Base-by-base conservation (phyloP, 2,888 invertebrate genomes). In the Calliphora vomitoria region DNA sequence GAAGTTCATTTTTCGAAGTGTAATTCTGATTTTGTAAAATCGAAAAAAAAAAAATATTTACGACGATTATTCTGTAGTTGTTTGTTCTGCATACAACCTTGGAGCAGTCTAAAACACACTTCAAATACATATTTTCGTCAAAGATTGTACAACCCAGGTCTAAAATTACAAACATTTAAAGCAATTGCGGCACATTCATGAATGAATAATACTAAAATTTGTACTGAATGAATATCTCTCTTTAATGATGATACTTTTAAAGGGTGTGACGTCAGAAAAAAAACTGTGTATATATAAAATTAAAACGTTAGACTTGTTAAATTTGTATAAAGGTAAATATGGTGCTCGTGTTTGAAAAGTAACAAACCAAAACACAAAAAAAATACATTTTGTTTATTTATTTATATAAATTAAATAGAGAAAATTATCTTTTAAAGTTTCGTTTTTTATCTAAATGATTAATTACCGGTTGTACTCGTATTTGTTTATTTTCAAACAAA, bases 251-350 rank as follows among this genome's bases (percentile, higher is more conserved):
- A 35, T 55, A 38, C 31, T 35, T 74, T 47, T 66, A 41, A 69
- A 47, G 47, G 82, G 53, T 75, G 71, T 85, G 85, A 85, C 85
- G 80, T 85, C 80, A 80, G 41, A 79, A 75, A 68, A 74, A 50
- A 68, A 38, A 15, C 41, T 20, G 15, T 41, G 25, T 25, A 25
- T 25, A 38, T 41, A 55, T 50, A 15, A 55, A 68, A 71, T 80
- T 71, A 72, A 50, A 66, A n/a, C 35, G 38, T 53, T 76, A 41
- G 35, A 79, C 47, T 62, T 62, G 25, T 44, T 15, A 20, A 20
- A 20, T 64, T 38, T 38, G 11, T 58, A 44, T 44, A 44, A 10
- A 44, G 44, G 11, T 53, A 66, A 64, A 78, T 78, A 53, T 25
- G 10, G 6, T 44, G 68, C 69, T 50, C 11, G 10, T 71, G 53